phyloP scores from a whole-genome alignment of 1,140 invertebrate genomes.

The Aricia agestis region DNA sequence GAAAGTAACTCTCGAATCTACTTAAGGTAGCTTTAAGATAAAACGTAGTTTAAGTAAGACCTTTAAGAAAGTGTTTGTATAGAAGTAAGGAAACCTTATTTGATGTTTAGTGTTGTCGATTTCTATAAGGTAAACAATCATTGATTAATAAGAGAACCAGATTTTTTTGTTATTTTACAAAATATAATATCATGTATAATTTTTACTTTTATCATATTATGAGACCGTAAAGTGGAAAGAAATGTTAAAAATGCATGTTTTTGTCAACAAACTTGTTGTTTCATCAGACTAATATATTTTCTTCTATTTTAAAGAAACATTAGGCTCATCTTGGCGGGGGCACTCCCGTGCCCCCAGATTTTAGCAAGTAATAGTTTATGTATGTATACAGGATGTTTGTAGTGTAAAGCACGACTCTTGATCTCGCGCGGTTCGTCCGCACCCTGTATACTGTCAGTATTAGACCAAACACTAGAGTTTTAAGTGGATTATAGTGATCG shows the following conservation, averaged over 20 bases:
- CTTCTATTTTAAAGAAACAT: not conserved
- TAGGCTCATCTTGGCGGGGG: no score
- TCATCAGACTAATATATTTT: not conserved
- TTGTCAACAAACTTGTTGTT: not conserved
- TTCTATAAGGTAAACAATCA: not conserved
- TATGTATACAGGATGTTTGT: not conserved
- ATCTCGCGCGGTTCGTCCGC: not conserved
- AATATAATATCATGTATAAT: no score
- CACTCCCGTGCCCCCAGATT: no score
- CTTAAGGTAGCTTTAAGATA: not conserved
- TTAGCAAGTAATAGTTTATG: not conserved
- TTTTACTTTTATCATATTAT: no score
- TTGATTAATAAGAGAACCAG: no score
- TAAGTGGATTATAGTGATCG: not conserved
- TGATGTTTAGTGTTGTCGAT: not conserved
- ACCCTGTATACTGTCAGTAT: not conserved
- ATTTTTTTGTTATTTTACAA: no score
- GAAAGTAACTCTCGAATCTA: not conserved
- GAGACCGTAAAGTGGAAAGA: no score
- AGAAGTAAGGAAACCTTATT: not conserved
- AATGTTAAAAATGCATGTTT: not conserved
- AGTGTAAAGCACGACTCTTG: not conserved
- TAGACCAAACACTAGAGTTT: not conserved
- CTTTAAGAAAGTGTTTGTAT: not conserved
- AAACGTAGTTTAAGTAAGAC: not conserved